These are phyloP conservation scores for Pseudochromis fuscus DNA, from an alignment of 2,797 vertebrate genomes.

Conservation along the genomic window DNA sequence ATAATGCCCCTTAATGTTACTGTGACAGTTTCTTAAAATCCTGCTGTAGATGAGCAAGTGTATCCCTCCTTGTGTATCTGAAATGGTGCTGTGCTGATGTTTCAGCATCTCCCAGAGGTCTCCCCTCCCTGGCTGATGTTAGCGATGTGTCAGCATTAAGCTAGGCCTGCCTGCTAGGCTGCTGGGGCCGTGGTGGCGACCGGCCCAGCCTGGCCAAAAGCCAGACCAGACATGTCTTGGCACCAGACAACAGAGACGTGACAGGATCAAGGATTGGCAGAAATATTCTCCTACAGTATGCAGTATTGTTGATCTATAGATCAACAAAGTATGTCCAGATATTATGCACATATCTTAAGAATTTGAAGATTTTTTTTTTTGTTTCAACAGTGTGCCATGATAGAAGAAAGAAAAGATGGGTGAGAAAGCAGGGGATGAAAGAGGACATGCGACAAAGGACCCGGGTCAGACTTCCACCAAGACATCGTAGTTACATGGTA, in stretches of 20 bases:
- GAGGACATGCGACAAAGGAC: slow-evolving; percentile 34
- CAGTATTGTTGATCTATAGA: slow-evolving; percentile 48
- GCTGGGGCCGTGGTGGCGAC: slow-evolving; percentile 76
- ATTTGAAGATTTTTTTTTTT: slow-evolving; percentile 28
- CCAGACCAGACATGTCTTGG: slow-evolving; percentile 79
- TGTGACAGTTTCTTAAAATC: slow-evolving; percentile 48
- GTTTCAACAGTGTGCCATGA: slow-evolving; percentile 47
- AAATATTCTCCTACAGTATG: slow-evolving; percentile 35
- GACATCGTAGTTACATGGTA: slow-evolving; percentile 47
- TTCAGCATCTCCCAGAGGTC: slow-evolving; percentile 77
- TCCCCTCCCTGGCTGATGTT: slow-evolving; percentile 79
- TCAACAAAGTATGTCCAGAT: slow-evolving; percentile 22
- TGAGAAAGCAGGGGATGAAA: slow-evolving; percentile 25
- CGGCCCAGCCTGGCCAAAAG: slow-evolving; percentile 76
- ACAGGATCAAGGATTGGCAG: slow-evolving; percentile 60
- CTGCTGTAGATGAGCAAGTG: slow-evolving; percentile 55
- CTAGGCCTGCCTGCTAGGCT: slow-evolving; percentile 74
- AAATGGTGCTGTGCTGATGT: slow-evolving; percentile 79
- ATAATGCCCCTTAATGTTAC: slow-evolving; percentile 16
- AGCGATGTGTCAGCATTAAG: slow-evolving; percentile 84
- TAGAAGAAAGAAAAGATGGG: slow-evolving; percentile 16
- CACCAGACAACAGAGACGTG: slow-evolving; percentile 65
- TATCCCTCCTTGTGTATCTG: slow-evolving; percentile 60
- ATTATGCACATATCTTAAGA: slow-evolving; percentile 14
- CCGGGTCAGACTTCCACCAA: slow-evolving; percentile 33